phyloP scores from a whole-genome alignment of 2,797 vertebrate genomes.

The Knipowitschia caucasica region DNA sequence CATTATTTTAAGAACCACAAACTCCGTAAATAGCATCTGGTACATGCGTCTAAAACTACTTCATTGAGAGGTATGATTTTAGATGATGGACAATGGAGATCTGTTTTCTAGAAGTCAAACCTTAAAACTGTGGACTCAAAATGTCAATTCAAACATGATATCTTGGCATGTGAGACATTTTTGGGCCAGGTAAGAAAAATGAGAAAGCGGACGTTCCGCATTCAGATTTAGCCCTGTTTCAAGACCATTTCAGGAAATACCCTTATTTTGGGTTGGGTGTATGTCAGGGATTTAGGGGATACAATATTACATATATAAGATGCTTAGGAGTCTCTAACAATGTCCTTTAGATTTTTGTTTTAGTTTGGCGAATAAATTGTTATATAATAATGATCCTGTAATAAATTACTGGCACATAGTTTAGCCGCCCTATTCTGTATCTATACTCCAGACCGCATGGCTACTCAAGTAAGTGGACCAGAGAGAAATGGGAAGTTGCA shows the following conservation, averaged over 20 bases:
- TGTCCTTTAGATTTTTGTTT: too few relatives aligned
- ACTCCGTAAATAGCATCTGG: too few relatives aligned
- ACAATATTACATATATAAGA: neutral
- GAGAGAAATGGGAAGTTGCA: too few relatives aligned
- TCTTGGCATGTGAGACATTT: conserved; percentile 2
- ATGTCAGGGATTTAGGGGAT: neutral
- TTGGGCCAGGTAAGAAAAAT: neutral
- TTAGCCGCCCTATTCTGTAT: too few relatives aligned
- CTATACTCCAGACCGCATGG: too few relatives aligned
- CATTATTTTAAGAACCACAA: too few relatives aligned
- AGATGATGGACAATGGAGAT: neutral
- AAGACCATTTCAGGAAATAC: neutral
- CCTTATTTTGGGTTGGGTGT: too few relatives aligned
- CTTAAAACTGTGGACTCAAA: neutral
- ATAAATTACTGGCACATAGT: too few relatives aligned
- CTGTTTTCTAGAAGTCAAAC: neutral
- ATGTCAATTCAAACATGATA: neutral
- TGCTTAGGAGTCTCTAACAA: too few relatives aligned
- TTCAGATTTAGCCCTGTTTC: neutral
- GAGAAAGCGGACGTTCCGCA: neutral
- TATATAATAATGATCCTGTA: too few relatives aligned
- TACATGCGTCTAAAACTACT: neutral
- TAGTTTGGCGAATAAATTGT: too few relatives aligned
- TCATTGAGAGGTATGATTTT: neutral
- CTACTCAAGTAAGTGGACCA: too few relatives aligned